Evolutionary conservation across 2,113 vertebrate species (phyloP).

Genomic region (Grantiella picta): DNA sequence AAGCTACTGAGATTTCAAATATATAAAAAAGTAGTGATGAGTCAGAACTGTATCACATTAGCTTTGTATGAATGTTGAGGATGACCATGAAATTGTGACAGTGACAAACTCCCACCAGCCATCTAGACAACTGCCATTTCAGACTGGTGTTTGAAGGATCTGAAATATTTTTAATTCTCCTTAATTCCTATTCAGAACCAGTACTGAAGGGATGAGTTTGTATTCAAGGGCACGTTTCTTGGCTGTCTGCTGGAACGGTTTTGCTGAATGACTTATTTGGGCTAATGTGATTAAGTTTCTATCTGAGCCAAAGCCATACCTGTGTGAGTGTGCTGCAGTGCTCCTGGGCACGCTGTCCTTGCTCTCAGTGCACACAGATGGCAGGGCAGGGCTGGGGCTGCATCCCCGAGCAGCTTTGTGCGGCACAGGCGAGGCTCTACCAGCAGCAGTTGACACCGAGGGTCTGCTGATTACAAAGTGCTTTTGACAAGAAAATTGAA

Average conservation of each 20-base stretch:
- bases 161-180: neutral
- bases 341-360: neutral
- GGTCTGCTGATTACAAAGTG: neutral
- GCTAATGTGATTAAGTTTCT: conserved; percentile 40
- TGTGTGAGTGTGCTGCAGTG: neutral
- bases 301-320: neutral
- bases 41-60: neutral
- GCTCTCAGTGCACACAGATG: neutral
- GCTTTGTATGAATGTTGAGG: neutral
- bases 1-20: conserved; percentile 10
- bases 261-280: conserved; percentile 21
- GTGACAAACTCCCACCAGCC: neutral
- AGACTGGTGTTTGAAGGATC: neutral
- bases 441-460: fast-evolving
- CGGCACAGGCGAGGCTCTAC: fast-evolving
- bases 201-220: neutral
- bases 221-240: neutral
- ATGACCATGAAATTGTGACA: neutral
- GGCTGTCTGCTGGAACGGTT: neutral
- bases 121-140: neutral
- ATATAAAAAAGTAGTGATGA: neutral
- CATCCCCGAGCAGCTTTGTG: neutral
- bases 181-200: neutral
- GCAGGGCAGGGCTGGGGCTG: neutral
- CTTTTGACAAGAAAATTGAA: neutral